phyloP scores from a whole-genome alignment of 64 coral and sea anemone genomes.

The Orbicella faveolata region DNA sequence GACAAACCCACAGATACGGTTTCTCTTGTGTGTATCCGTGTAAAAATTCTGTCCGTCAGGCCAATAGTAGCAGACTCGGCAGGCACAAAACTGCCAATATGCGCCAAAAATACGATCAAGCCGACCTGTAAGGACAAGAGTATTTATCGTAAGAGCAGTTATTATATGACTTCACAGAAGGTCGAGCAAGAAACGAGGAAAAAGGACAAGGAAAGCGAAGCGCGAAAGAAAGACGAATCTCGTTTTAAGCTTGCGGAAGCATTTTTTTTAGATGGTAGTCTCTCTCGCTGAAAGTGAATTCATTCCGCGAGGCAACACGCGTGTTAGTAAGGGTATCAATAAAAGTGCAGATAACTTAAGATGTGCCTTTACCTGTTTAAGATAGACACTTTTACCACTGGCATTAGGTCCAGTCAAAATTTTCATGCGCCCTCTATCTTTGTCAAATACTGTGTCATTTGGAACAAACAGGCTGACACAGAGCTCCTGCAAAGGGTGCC shows the following conservation, averaged over 20 bases:
- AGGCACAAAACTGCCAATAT: slow-evolving; percentile 98
- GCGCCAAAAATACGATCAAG: slow-evolving; percentile 88
- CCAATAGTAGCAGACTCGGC: slow-evolving; percentile 92
- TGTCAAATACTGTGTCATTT: slow-evolving; percentile 70
- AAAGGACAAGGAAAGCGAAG: no score
- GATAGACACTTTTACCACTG: slow-evolving; percentile 98
- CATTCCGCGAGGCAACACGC: no score
- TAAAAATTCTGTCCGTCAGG: slow-evolving; percentile 89
- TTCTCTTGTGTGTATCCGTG: slow-evolving; percentile 95
- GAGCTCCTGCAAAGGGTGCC: slow-evolving; percentile 96
- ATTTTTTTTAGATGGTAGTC: no score
- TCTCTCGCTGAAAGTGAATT: no score
- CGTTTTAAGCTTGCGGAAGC: no score
- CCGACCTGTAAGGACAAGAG: slow-evolving; percentile 58
- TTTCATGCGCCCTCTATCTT: slow-evolving; percentile 76
- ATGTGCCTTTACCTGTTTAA: slow-evolving; percentile 73
- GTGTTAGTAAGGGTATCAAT: no score
- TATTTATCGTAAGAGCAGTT: background rate
- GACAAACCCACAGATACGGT: slow-evolving; percentile 94
- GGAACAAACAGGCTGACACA: slow-evolving; percentile 95
- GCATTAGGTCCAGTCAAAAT: slow-evolving; percentile 97
- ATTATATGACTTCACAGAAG: no score
- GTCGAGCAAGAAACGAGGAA: no score
- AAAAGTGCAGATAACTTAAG: no score
- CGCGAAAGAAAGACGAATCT: no score